Evolutionary conservation across 2,113 vertebrate genomes (phyloP).

Genomic region (Chamaetylas fuelleborni): DNA sequence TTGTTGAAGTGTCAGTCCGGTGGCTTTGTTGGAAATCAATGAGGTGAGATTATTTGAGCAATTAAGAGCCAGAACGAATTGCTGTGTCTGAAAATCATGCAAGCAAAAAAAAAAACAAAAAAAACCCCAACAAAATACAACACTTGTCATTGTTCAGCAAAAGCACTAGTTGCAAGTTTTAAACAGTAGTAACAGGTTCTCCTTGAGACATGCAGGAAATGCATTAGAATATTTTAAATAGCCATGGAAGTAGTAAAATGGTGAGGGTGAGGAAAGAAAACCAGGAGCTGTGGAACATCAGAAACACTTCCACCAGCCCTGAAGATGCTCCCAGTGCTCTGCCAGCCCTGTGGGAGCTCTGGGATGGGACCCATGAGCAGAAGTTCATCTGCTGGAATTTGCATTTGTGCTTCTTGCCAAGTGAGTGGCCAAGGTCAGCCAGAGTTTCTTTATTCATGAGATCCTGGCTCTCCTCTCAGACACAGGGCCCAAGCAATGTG

Average conservation of each 20-base stretch:
- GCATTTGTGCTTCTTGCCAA: neutral
- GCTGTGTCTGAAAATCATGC: slow-evolving; percentile 1
- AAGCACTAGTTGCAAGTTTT: neutral
- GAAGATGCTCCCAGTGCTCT: rapidly evolving
- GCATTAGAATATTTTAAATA: neutral
- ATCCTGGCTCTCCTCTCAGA: neutral
- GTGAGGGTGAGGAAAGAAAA: neutral
- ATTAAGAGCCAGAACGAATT: slow-evolving; percentile 47
- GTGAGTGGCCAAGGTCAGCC: neutral
- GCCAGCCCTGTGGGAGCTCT: neutral
- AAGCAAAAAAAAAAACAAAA: neutral
- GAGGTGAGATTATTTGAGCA: slow-evolving; percentile 37
- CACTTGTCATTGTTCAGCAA: neutral
- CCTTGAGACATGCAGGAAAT: neutral
- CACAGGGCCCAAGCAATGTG: neutral
- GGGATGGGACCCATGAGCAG: neutral
- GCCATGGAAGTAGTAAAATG: neutral
- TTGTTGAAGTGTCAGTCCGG: slow-evolving; percentile 41
- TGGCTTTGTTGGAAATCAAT: slow-evolving; percentile 37
- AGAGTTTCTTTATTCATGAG: neutral
- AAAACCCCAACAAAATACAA: neutral
- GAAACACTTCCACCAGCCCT: neutral
- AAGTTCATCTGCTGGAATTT: neutral
- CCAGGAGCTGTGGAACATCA: neutral
- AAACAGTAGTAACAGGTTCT: neutral